A percentile compares a stretch with the other conserved stretches of the same genome.
These are phyloP conservation scores for Salvator merianae DNA, from an alignment of 2,113 vertebrate species.

Conservation along the genomic window DNA sequence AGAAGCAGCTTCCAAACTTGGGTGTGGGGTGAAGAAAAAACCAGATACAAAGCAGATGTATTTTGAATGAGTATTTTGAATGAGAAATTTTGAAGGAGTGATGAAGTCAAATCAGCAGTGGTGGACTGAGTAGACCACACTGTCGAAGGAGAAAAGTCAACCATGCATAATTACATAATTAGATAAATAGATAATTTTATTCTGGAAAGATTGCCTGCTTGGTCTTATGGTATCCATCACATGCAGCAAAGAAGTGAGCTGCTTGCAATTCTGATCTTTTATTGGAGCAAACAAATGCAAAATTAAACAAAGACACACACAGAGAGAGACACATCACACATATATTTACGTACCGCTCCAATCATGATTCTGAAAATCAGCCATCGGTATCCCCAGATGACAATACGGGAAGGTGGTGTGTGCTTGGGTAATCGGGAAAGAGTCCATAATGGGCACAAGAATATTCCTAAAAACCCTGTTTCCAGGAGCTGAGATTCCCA, in stretches of 20 bases:
- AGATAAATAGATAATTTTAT: too few species aligned
- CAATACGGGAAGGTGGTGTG: constrained; percentile 81
- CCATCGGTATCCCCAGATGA: constrained; percentile 94
- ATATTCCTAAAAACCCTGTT: constrained; percentile 91
- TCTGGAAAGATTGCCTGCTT: too few species aligned
- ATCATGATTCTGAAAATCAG: constrained; percentile 99
- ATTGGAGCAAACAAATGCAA: not conserved
- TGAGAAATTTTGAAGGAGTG: too few species aligned
- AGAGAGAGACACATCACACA: too few species aligned
- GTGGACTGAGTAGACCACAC: too few species aligned
- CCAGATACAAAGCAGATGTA: too few species aligned
- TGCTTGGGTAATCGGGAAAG: constrained; percentile 77
- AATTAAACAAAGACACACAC: not conserved
- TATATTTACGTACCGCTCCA: constrained; percentile 85
- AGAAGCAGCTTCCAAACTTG: too few species aligned
- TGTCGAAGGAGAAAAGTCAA: not conserved
- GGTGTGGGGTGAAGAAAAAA: too few species aligned
- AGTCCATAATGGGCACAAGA: constrained; percentile 90
- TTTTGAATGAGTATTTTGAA: too few species aligned
- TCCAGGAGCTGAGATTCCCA: constrained; percentile 97
- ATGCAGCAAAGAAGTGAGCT: not conserved
- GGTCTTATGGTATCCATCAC: not conserved
- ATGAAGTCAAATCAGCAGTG: too few species aligned
- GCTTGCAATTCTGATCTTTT: not conserved
- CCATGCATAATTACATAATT: too few species aligned